phyloP scores from a whole-genome alignment of 2,888 invertebrate genomes.

The Drosophila greeni region DNA sequence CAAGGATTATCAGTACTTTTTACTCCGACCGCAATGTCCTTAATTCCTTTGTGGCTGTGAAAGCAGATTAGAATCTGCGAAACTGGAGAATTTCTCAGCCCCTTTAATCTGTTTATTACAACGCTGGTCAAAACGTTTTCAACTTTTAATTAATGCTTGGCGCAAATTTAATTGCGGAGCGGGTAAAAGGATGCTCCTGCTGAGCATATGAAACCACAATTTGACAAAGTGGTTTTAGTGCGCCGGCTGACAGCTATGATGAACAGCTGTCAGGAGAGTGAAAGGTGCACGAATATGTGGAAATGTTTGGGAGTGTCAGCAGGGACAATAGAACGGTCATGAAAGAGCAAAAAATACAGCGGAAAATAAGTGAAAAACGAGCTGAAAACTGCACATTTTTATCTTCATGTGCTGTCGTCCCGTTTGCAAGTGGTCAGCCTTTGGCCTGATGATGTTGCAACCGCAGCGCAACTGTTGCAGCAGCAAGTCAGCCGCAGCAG shows the following conservation, averaged over 20 bases:
- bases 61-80: conserved; percentile 11
- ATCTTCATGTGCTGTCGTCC: conserved; percentile 33
- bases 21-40: neutral
- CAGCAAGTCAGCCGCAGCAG: conserved; percentile 4
- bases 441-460: conserved; percentile 19
- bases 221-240: conserved; percentile 6
- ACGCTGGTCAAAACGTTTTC: neutral
- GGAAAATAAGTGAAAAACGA: conserved; percentile 2
- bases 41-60: neutral
- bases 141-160: conserved; percentile 16
- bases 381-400: conserved; percentile 40
- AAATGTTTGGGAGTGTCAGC: conserved; percentile 55
- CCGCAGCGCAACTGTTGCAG: conserved; percentile 58
- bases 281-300: conserved; percentile 40
- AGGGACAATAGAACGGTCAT: conserved; percentile 49
- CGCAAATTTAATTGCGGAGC: neutral
- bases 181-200: neutral
- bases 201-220: conserved; percentile 1
- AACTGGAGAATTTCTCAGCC: conserved; percentile 8
- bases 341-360: conserved; percentile 17
- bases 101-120: neutral
- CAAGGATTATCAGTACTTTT: neutral
- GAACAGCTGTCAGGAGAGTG: conserved; percentile 39
- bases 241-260: conserved; percentile 34
- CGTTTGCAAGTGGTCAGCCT: conserved; percentile 10